A percentile compares a stretch with the other conserved stretches of the same genome.
Conservation (phyloP, 2,797 vertebrate species). For the Dermochelys coriacea region DNA sequence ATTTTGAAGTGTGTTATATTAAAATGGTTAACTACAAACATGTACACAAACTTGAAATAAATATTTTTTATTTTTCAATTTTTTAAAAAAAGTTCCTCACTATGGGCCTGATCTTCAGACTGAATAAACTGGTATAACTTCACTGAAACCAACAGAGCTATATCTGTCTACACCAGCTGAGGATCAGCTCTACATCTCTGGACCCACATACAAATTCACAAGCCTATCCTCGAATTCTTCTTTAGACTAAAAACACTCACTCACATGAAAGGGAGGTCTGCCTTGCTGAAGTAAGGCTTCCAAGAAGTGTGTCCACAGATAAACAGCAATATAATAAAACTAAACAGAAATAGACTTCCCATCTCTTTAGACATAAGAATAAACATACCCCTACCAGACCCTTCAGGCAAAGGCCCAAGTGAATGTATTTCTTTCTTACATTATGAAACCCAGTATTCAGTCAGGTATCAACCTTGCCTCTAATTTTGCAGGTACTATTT, state of each 20-base stretch:
- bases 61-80: background rate
- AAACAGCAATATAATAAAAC: background rate
- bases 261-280: background rate
- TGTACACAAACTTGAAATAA: background rate
- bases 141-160: background rate
- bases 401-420: background rate
- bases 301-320: background rate
- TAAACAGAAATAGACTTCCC: background rate
- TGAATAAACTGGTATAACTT: background rate
- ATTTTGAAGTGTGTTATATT: background rate
- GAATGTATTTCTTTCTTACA: background rate
- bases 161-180: background rate
- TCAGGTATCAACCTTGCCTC: fast-evolving
- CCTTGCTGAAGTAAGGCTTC: background rate
- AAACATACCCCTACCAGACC: background rate
- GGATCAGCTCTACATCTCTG: background rate
- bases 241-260: background rate
- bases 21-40: background rate
- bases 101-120: background rate
- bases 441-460: background rate
- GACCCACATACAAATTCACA: background rate
- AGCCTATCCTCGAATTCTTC: background rate
- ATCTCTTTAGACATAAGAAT: background rate
- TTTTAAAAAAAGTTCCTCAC: background rate
- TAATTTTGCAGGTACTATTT: background rate